A percentile compares a stretch with the other conserved stretches of the same genome.
phyloP scores from a whole-genome alignment of 2,888 invertebrate genomes.

The Lysandra bellargus region DNA sequence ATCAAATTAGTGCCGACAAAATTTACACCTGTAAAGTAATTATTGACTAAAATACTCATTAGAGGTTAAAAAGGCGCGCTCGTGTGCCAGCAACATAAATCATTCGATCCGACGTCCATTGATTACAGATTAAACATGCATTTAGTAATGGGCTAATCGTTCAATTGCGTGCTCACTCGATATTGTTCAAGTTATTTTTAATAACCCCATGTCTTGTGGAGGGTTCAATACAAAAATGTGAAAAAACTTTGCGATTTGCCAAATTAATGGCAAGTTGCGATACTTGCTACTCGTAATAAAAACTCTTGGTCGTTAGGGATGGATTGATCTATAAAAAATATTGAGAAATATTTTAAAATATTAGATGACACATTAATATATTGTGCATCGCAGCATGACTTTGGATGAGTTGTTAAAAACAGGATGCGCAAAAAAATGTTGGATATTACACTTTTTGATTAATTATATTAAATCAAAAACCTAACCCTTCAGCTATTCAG shows the following conservation, averaged over 20 bases:
- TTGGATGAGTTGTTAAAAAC: not conserved
- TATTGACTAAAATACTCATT: constrained; percentile 29
- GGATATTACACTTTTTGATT: not conserved
- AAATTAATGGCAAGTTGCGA: not conserved
- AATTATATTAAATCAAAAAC: not conserved
- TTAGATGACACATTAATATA: too few species aligned
- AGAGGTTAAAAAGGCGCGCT: constrained; percentile 31
- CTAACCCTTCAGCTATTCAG: not conserved
- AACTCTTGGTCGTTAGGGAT: not conserved
- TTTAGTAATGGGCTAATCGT: constrained; percentile 67
- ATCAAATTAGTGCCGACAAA: constrained; percentile 11
- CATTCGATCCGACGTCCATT: constrained; percentile 59
- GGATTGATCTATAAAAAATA: too few species aligned
- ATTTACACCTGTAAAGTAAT: constrained; percentile 25
- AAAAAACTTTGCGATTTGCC: not conserved
- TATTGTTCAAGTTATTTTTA: constrained; percentile 50
- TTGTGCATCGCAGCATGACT: not conserved
- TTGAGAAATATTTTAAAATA: too few species aligned
- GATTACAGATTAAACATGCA: constrained; percentile 63
- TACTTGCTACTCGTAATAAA: not conserved
- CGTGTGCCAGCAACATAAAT: constrained; percentile 54
- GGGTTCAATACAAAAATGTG: constrained; percentile 11
- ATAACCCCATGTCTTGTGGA: constrained; percentile 42
- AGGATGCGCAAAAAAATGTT: not conserved
- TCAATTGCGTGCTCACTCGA: constrained; percentile 58